phyloP scores from a whole-genome alignment of 2,797 vertebrate genomes.

The Oreortyx pictus region DNA sequence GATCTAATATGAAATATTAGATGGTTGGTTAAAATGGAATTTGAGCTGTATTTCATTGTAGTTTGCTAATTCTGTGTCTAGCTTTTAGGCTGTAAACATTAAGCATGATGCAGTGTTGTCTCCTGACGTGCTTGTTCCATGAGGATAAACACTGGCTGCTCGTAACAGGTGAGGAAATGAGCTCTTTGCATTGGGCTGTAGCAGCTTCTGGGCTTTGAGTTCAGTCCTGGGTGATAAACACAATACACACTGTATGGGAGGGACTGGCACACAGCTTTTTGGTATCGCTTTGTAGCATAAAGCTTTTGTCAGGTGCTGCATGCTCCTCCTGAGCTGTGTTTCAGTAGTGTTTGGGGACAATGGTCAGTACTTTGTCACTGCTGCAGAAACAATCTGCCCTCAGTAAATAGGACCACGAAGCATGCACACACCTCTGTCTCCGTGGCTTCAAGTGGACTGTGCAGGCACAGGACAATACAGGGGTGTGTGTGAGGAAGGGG shows the following conservation, averaged over 20 bases:
- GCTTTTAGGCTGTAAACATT: not conserved
- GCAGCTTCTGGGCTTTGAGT: not conserved
- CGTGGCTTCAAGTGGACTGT: not conserved
- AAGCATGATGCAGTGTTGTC: not conserved
- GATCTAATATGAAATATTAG: not conserved
- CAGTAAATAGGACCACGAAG: not conserved
- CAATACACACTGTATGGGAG: not conserved
- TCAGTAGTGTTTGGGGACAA: not conserved
- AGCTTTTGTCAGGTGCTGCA: not conserved
- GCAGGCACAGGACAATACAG: slow-evolving; percentile 29
- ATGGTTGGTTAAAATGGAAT: not conserved
- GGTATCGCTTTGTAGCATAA: not conserved
- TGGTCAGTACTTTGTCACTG: not conserved
- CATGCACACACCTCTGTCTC: not conserved
- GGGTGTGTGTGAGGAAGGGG: slow-evolving; percentile 62
- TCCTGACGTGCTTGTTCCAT: not conserved
- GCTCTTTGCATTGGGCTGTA: not conserved
- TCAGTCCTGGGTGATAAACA: not conserved
- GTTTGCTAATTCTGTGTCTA: not conserved
- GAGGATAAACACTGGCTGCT: not conserved
- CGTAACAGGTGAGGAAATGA: not conserved
- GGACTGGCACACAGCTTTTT: not conserved
- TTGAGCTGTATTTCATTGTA: not conserved
- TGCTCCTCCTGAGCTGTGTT: not conserved
- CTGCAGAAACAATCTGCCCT: not conserved